These are phyloP conservation scores for Tympanoctomys barrerae DNA, from an alignment of 2,797 vertebrate genomes.

Conservation along the genomic window DNA sequence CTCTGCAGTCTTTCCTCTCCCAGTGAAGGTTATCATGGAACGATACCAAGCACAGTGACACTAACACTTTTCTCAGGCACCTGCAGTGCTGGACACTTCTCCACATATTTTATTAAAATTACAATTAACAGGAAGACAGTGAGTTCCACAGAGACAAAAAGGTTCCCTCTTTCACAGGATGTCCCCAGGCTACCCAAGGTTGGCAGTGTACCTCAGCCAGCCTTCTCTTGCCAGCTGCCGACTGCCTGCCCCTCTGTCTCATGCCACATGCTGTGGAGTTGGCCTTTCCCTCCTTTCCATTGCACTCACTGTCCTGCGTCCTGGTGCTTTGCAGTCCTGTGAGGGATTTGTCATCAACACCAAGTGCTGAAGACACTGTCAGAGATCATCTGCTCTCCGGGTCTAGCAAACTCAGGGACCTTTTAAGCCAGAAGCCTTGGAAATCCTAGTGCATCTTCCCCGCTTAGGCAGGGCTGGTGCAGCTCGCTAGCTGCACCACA, in stretches of 20 bases:
- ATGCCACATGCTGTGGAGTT: background rate
- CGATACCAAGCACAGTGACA: background rate
- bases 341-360: background rate
- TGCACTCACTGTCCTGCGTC: background rate
- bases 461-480: background rate
- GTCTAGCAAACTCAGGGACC: background rate
- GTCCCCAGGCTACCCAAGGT: background rate
- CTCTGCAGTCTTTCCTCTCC: background rate
- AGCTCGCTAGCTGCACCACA: background rate
- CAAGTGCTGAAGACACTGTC: background rate
- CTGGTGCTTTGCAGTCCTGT: background rate
- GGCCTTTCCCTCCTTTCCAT: background rate
- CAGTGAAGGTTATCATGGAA: background rate
- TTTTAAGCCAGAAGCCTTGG: constrained; percentile 25
- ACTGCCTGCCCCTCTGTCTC: background rate
- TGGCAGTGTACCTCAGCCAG: background rate
- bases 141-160: background rate
- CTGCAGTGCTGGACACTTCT: background rate
- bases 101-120: background rate
- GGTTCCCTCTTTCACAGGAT: background rate
- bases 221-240: background rate
- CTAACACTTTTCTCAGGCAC: background rate
- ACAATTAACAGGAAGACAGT: background rate
- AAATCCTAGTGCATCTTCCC: background rate
- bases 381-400: background rate